Evolutionary conservation across 1,140 invertebrate species (phyloP), one percentile per base, ranked within the genome.

Genomic region (Drosophila albomicans): DNA sequence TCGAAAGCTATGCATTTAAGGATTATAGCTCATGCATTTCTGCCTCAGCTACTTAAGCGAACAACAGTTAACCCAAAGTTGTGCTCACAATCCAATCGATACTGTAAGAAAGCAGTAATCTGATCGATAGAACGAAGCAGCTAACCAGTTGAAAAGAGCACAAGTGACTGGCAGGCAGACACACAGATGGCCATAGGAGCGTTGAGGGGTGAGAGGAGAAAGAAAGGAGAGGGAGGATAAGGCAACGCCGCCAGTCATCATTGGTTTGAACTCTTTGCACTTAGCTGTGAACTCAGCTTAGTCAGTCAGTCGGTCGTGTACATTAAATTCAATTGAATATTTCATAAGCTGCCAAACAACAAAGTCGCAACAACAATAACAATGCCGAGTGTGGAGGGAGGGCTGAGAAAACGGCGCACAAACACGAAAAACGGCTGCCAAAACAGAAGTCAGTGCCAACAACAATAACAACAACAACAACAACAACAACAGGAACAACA

Each of bases 241-340:
- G 25, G 15, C 28, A 49, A 28, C 20, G 46, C 32, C 10, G 41
- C 3, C 41, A 75, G 51, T 57, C 58, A 57, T 49, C 58, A 70
- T 63, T 70, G 58, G 54, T 49, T 52, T 72, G 74, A 72, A 72
- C 74, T 65, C 54, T 46, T 65, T 56, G 74, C 69, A 76, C 72
- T 75, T 70, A 45, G 69, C 62, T 59, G 59, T 72, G 74, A 76
- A 71, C 52, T 52, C 58, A 62, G 78, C 70, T 80, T 78, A 75
- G 71, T 80, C 75, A 80, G 75, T 80, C 70, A 80, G 75, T 80
- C 75, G 78, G 78, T 78, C 78, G 75, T 75, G 76, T 78, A 71
- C 72, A 75, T 81, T 81, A 79, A 81, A 75, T 82, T 81, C 81
- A 81, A 84, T 84, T 81, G 75, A 75, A 84, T 84, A 81, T 81